These are phyloP conservation scores for Papilio demoleus DNA, from an alignment of 2,888 invertebrate species.

Conservation along the genomic window DNA sequence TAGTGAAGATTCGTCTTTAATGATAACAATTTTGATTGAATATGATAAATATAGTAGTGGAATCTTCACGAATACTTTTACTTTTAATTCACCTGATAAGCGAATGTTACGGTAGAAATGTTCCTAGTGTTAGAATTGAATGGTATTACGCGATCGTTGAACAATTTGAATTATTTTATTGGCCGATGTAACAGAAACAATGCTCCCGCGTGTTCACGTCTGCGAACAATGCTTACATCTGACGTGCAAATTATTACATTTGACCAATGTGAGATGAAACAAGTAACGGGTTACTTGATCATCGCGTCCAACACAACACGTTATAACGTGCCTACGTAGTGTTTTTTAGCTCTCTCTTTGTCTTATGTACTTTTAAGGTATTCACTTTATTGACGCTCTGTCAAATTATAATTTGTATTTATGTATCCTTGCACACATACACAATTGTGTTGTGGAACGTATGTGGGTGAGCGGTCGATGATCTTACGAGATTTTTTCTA, in stretches of 20 bases:
- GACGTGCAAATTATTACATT: slow-evolving; percentile 17
- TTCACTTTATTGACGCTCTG: too few species aligned
- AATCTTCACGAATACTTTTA: not conserved
- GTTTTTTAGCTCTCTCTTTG: not conserved
- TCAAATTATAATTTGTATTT: not conserved
- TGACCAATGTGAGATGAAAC: slow-evolving; percentile 16
- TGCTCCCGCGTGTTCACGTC: slow-evolving; percentile 7
- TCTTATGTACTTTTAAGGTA: too few species aligned
- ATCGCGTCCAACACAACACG: not conserved
- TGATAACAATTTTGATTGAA: too few species aligned
- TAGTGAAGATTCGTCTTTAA: too few species aligned
- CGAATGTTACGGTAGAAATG: not conserved
- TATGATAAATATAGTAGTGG: not conserved
- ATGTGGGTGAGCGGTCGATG: slow-evolving; percentile 22
- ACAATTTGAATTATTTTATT: slow-evolving; percentile 24
- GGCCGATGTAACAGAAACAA: slow-evolving; percentile 3
- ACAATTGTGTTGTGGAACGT: slow-evolving; percentile 7
- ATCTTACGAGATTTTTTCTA: slow-evolving; percentile 5
- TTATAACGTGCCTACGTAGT: not conserved
- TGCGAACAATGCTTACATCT: slow-evolving; percentile 16
- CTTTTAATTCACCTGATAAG: not conserved
- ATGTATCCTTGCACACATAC: not conserved
- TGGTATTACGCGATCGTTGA: slow-evolving; percentile 11
- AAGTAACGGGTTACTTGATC: slow-evolving; percentile 12
- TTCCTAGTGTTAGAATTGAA: not conserved